Conservation (phyloP, 53 echinoderm and acorn worm species). For the Paracentrotus lividus region DNA sequence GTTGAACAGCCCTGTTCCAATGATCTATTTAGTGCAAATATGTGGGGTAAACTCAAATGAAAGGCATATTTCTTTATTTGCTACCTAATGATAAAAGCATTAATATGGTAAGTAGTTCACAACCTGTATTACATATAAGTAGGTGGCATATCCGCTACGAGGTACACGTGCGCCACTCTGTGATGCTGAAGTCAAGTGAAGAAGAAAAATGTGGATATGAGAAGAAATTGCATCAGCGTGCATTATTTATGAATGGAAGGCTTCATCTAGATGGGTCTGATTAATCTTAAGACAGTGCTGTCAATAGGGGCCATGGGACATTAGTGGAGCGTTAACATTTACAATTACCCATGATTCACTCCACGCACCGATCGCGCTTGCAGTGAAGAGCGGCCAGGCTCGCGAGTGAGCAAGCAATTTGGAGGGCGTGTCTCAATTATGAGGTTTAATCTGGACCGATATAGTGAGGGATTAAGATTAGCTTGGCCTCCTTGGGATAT, state of each 20-base stretch:
- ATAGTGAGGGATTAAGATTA: background rate
- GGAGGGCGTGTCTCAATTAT: slow-evolving; percentile 12
- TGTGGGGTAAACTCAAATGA: background rate
- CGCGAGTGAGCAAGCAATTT: slow-evolving; percentile 11
- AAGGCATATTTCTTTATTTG: background rate
- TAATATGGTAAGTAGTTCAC: background rate
- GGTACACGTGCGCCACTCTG: background rate
- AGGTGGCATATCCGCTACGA: background rate
- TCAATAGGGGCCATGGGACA: slow-evolving; percentile 63
- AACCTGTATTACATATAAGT: background rate
- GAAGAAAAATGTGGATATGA: slow-evolving; percentile 30
- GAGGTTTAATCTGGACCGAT: background rate
- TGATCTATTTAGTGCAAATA: background rate
- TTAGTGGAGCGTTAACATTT: slow-evolving; percentile 69
- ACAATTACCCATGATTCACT: slow-evolving; percentile 63
- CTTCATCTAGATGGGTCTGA: slow-evolving; percentile 18
- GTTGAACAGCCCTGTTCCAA: background rate
- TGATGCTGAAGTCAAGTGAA: background rate
- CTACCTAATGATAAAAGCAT: background rate
- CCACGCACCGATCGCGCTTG: background rate
- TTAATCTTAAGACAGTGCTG: slow-evolving; percentile 57
- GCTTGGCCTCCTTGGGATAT: background rate
- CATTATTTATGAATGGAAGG: slow-evolving; percentile 69
- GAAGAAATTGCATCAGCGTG: slow-evolving; percentile 21
- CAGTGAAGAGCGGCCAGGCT: background rate